Evolutionary conservation across 2,797 vertebrate species (phyloP).

Genomic region (Arvicola amphibius): DNA sequence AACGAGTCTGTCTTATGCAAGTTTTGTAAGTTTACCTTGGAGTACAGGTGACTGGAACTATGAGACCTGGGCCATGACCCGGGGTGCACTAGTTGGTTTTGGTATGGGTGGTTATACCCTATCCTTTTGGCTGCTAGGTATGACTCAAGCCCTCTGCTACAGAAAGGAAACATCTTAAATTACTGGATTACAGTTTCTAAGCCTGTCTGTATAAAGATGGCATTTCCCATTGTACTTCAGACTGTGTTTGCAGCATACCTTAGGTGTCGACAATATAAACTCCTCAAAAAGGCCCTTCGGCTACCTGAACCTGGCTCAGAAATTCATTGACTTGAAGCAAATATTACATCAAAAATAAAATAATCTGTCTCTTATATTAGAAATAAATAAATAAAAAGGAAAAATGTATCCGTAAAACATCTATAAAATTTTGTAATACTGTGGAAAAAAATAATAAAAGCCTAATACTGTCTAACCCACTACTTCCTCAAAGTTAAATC

Average conservation of each 20-base stretch:
- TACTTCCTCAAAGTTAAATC: background rate
- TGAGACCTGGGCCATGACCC: conserved; percentile 88
- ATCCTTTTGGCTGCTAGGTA: conserved; percentile 91
- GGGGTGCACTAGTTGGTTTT: conserved; percentile 91
- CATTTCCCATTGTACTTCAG: conserved; percentile 90
- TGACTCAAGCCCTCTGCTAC: conserved; percentile 89
- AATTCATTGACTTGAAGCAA: conserved; percentile 59
- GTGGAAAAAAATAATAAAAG: background rate
- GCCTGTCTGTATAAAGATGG: conserved; percentile 91
- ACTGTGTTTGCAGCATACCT: conserved; percentile 90
- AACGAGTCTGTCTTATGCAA: conserved; percentile 87
- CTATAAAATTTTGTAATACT: too few relatives aligned
- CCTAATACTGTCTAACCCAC: background rate
- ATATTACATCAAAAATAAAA: conserved; percentile 70
- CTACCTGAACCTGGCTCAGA: conserved; percentile 82
- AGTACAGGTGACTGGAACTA: conserved; percentile 91
- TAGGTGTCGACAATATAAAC: conserved; percentile 88
- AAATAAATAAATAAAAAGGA: background rate
- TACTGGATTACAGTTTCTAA: conserved; percentile 88
- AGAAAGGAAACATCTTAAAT: conserved; percentile 89
- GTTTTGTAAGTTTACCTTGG: conserved; percentile 87
- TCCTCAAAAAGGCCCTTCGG: conserved; percentile 89
- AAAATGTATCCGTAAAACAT: too few relatives aligned
- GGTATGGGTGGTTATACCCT: conserved; percentile 92
- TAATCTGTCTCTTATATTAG: background rate